Base-by-base conservation (phyloP, 2,113 vertebrate genomes). In the Aldabrachelys gigantea region DNA sequence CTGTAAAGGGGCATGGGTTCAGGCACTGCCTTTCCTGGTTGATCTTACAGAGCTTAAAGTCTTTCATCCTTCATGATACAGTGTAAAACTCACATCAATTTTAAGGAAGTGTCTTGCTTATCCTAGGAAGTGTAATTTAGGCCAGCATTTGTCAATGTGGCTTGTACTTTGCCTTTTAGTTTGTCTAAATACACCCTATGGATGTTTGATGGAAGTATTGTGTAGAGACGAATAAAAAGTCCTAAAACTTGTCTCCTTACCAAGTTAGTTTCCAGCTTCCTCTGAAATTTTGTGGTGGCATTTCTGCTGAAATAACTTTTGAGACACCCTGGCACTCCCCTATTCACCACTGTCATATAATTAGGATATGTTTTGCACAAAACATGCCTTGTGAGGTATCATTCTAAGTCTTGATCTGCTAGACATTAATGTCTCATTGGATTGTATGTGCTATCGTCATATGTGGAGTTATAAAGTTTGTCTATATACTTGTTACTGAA, bases 251-350 rank as follows among this genome's bases (percentile, higher is more conserved):
- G 50, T 54, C 57, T 47, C 69, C 81, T 87, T 35, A 87, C 14
- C 52, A 75, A 65, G 80, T 50, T 38, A 84, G 82, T n/a, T 41
- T 72, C n/a, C n/a, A 72, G 22, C 29, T 92, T 27, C 2, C 35
- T 92, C 82, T 44, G 82, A 24, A 75, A 49, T 88, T 56, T 52
- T 88, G 78, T 49, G 44, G 38, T 53, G 52, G 85, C 35, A 85
- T 2, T 72, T 52, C 21, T 0, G 0, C 27, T 52, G 14, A 90
- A 69, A 75, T 16, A 47, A 62, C 11, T 3, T 59, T 13, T 31
- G 57, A 10, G 10, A 57, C 25, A 54, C 53, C 53, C 53, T 54
- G 53, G 21, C 53, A 54, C 53, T 21, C 53, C 7, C 21, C 22
- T 54, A 22, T 22, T 54, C 21, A 19, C 53, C 53, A 54, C 8